Evolutionary conservation across 2,797 vertebrate genomes (phyloP).

Genomic region (Limnodromus scolopaceus): DNA sequence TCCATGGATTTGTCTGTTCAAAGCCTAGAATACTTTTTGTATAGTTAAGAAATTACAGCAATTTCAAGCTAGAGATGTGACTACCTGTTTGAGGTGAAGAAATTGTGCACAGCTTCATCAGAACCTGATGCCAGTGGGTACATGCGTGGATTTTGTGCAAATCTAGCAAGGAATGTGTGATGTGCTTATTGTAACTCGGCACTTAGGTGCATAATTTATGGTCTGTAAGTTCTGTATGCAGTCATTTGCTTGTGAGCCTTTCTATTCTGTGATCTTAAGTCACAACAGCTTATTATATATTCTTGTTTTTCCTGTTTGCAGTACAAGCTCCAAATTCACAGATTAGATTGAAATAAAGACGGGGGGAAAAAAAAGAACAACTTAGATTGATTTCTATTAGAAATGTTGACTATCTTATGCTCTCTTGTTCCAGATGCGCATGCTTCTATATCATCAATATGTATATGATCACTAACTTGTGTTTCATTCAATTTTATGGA

Average conservation of each 20-base stretch:
- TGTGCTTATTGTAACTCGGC: neutral
- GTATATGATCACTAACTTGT: neutral
- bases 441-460: neutral
- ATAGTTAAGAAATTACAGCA: neutral
- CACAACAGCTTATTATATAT: neutral
- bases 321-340: neutral
- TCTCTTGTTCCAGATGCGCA: neutral
- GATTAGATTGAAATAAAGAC: neutral
- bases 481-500: neutral
- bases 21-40: neutral
- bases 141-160: neutral
- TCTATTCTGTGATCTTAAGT: neutral
- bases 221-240: neutral
- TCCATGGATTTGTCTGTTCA: neutral
- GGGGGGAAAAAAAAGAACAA: no score
- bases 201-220: constrained; percentile 21
- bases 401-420: neutral
- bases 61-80: neutral
- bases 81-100: neutral
- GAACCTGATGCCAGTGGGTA: neutral
- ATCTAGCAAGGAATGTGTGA: neutral
- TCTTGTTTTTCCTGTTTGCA: constrained; percentile 3
- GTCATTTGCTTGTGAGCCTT: neutral
- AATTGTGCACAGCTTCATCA: neutral
- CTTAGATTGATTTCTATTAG: neutral